A percentile compares a stretch with the other conserved stretches of the same genome.
phyloP scores from a whole-genome alignment of 2,888 invertebrate species.

The Drosophila neoperkinsi region DNA sequence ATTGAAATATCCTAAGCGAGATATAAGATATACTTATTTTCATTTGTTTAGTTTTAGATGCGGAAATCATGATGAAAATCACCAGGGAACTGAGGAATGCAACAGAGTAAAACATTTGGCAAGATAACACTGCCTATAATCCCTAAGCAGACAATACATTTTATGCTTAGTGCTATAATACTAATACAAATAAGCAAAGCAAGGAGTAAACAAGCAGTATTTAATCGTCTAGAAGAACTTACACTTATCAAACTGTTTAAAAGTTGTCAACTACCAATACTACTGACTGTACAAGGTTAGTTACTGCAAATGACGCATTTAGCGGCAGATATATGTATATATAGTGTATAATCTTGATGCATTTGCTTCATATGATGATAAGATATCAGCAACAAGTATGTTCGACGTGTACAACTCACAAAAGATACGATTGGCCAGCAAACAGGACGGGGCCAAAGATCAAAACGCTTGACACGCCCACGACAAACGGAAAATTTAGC shows the following conservation, averaged over 20 bases:
- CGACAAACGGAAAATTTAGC: conserved; percentile 10
- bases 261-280: not conserved
- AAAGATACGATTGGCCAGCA: not conserved
- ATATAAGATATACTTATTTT: not conserved
- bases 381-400: conserved; percentile 19
- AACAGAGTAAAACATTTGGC: not conserved
- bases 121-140: not conserved
- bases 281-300: not conserved
- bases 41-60: conserved; percentile 12
- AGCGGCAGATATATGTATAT: not conserved
- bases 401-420: conserved; percentile 4
- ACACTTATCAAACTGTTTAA: not conserved
- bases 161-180: not conserved
- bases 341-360: conserved; percentile 6
- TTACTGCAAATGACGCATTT: conserved; percentile 8
- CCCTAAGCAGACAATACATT: no score
- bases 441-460: conserved; percentile 5
- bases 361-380: conserved; percentile 14
- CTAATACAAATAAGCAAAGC: not conserved
- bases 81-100: not conserved
- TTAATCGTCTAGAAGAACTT: not conserved
- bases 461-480: conserved; percentile 4
- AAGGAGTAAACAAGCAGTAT: not conserved
- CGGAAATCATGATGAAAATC: not conserved
- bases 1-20: not conserved